Conservation (phyloP, 37 sponge, comb jelly and placozoan genomes). For the Chondrosia reniformis region DNA sequence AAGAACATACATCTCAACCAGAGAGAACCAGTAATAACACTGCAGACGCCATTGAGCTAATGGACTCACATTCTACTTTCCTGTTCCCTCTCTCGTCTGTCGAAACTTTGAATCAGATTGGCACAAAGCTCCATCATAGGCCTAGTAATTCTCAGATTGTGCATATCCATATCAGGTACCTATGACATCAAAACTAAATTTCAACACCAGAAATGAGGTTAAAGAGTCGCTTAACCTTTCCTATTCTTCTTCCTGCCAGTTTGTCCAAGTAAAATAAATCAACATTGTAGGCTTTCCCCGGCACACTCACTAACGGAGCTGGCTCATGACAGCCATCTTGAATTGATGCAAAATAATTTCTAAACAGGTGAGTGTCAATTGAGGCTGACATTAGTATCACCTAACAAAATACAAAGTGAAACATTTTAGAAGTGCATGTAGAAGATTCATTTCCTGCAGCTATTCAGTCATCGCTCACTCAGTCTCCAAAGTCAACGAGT, state of each 20-base stretch:
- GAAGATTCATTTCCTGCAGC: no score
- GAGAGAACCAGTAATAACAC: not conserved
- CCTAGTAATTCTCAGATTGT: conserved; percentile 28
- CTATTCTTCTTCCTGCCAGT: conserved; percentile 30
- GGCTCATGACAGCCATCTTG: conserved; percentile 29
- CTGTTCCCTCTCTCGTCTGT: conserved; percentile 28
- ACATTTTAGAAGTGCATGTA: no score
- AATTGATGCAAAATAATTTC: conserved; percentile 65
- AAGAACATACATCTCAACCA: not conserved
- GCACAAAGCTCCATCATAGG: conserved; percentile 21
- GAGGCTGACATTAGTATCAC: conserved; percentile 97
- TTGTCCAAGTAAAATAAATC: conserved; percentile 71
- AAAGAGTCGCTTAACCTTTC: conserved; percentile 26
- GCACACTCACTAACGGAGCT: conserved; percentile 74
- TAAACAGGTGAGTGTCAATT: conserved; percentile 60
- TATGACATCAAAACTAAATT: conserved; percentile 16
- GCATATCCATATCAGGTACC: conserved; percentile 15
- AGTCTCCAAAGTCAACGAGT: no score
- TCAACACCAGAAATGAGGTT: not conserved
- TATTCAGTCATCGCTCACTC: no score
- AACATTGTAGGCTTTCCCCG: conserved; percentile 63
- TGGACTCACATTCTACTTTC: conserved; percentile 19
- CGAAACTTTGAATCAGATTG: conserved; percentile 43
- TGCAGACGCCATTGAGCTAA: no score
- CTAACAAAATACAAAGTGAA: conserved; percentile 6